These are phyloP conservation scores for Lutraria rhynchaena DNA, from an alignment of 1,140 invertebrate genomes.

Conservation along the genomic window DNA sequence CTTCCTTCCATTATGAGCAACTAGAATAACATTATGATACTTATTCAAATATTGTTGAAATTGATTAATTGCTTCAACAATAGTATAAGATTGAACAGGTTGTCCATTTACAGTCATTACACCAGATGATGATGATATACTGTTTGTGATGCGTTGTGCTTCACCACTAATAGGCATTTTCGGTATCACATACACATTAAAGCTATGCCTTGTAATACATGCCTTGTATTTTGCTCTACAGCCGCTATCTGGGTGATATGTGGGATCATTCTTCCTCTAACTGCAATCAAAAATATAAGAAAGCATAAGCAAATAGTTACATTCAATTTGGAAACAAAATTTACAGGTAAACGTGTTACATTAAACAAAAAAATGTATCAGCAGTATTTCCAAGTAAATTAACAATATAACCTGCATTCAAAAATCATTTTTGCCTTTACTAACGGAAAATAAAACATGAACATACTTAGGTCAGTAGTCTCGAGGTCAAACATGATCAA, in stretches of 20 bases:
- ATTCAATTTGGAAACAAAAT: no score
- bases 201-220: no score
- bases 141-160: conserved; percentile 1
- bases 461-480: no score
- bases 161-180: not conserved
- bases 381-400: no score
- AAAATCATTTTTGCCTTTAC: no score
- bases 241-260: conserved; percentile 46
- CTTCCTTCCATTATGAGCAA: conserved; percentile 15
- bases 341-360: no score
- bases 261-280: conserved; percentile 7
- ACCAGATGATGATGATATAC: not conserved
- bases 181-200: conserved; percentile 3
- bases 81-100: not conserved
- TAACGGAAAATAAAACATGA: no score
- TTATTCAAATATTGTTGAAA: not conserved
- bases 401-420: no score
- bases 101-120: conserved; percentile 2
- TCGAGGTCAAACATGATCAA: no score
- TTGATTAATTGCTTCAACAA: no score
- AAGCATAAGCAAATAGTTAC: no score
- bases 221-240: not conserved
- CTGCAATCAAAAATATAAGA: conserved; percentile 41
- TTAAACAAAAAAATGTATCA: no score
- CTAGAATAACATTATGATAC: conserved; percentile 9